Evolutionary conservation across 2,113 vertebrate genomes (phyloP), one percentile per base, ranked within the genome.

Genomic region (Nansenia antarctica): DNA sequence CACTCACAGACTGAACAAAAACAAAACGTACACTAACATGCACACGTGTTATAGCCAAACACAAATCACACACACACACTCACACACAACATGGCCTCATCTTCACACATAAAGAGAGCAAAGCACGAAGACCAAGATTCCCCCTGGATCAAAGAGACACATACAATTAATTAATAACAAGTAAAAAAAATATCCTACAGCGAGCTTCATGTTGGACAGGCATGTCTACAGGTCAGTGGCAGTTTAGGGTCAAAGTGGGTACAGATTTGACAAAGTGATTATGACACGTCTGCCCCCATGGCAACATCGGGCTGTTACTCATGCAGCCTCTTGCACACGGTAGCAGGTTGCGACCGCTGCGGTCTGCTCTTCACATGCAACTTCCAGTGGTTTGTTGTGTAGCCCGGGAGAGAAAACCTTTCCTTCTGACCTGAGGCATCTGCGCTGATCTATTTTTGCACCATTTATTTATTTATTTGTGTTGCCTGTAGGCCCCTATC

Each of bases 401-500:
- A 65, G 63, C 52, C 45, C 1, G 30, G 14, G 12, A 0, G 5
- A 32, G 7, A 32, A 32, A 54, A 30, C 62, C 9, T 12, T 0
- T 14, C n/a, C 7, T n/a, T 12, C 27, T 9, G 8, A 26, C 63
- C 47, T 2, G n/a, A 14, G 34, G 47, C 20, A 32, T 15, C 34
- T 14, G 49, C 18, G 11, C 59, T 39, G 22, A 30, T 14, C 20
- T 24, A 62, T 61, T 9, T 32, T 39, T 47, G 30, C 59, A 8
- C 57, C 61, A 77, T 37, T 54, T 39, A n/a, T 57, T 65, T 32
- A 54, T 39, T 57, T 45, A 7, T 57, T 18, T 45, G 42, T 71
- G 14, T 76, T 31, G 64, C 77, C 81, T 72, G 59, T 27, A 0
- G 75, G 79, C 74, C n/a, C 65, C 59, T 35, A 22, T 65, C 67